Conservation (phyloP, 1,140 invertebrate genomes). For the Papilio xuthus region DNA sequence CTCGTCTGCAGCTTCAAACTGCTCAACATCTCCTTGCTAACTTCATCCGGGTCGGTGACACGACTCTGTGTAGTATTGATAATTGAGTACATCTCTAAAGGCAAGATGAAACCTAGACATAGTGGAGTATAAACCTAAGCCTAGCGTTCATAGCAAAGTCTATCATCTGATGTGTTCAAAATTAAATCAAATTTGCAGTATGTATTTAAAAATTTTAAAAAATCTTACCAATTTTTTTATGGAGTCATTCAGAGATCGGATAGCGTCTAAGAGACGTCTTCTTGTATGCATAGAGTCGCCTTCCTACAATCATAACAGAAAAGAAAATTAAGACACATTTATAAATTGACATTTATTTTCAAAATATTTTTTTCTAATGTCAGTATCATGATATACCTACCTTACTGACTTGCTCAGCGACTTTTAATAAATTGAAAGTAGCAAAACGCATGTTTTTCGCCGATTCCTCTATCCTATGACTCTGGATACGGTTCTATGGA, state of each 20-base stretch:
- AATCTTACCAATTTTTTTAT: slow-evolving; percentile 66
- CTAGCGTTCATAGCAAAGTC: no score
- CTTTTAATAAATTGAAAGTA: slow-evolving; percentile 60
- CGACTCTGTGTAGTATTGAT: not conserved
- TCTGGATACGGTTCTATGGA: slow-evolving; percentile 53
- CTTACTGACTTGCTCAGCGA: slow-evolving; percentile 50
- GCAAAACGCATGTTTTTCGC: slow-evolving; percentile 53
- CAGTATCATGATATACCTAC: slow-evolving; percentile 43
- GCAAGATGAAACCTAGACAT: not conserved
- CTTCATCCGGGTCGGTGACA: not conserved
- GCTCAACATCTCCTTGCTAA: slow-evolving; percentile 48
- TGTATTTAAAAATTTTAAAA: slow-evolving; percentile 14
- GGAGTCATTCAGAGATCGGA: slow-evolving; percentile 55
- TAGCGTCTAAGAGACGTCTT: slow-evolving; percentile 57
- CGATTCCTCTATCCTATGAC: slow-evolving; percentile 59
- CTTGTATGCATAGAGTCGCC: slow-evolving; percentile 46
- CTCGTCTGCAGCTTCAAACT: slow-evolving; percentile 51
- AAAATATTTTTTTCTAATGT: not conserved
- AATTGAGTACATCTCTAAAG: not conserved
- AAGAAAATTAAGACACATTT: not conserved
- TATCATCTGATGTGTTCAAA: no score
- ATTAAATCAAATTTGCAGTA: not conserved
- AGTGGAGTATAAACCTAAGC: no score
- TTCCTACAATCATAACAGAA: slow-evolving; percentile 46
- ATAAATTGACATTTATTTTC: no score